These are phyloP conservation scores for Chrysogorgia sp. DNA, from an alignment of 92 coral and sea anemone genomes.

Conservation along the genomic window DNA sequence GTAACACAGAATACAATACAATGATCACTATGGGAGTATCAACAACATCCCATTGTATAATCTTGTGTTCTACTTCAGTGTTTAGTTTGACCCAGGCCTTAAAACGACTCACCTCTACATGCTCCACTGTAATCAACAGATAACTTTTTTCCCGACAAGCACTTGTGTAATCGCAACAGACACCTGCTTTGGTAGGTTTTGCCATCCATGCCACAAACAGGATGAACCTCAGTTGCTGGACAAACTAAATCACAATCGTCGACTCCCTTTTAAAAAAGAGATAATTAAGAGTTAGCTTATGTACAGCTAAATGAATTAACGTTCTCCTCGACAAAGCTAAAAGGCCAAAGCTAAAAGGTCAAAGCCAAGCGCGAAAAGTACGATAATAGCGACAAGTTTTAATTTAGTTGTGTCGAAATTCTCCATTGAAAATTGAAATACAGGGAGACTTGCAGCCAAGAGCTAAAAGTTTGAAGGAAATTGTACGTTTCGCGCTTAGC, in stretches of 20 bases:
- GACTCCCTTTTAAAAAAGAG: neutral
- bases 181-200: slow-evolving; percentile 86
- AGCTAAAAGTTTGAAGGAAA: too few species aligned
- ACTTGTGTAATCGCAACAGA: slow-evolving; percentile 69
- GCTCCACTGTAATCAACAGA: slow-evolving; percentile 71
- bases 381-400: too few species aligned
- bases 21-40: too few species aligned
- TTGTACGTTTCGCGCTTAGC: too few species aligned
- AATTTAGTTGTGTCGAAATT: too few species aligned
- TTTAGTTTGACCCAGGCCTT: neutral
- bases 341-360: too few species aligned
- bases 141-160: slow-evolving; percentile 69
- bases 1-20: neutral
- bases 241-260: slow-evolving; percentile 37
- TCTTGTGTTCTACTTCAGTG: neutral
- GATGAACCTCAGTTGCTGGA: slow-evolving; percentile 42
- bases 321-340: too few species aligned
- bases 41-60: too few species aligned
- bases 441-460: too few species aligned
- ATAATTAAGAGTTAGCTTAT: neutral
- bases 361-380: too few species aligned
- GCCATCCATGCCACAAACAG: slow-evolving; percentile 87
- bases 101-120: slow-evolving; percentile 66
- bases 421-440: too few species aligned
- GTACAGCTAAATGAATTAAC: too few species aligned